Evolutionary conservation across 2,888 invertebrate genomes (phyloP), one percentile per base, ranked within the genome.

Genomic region (Drosophila prostipennis): DNA sequence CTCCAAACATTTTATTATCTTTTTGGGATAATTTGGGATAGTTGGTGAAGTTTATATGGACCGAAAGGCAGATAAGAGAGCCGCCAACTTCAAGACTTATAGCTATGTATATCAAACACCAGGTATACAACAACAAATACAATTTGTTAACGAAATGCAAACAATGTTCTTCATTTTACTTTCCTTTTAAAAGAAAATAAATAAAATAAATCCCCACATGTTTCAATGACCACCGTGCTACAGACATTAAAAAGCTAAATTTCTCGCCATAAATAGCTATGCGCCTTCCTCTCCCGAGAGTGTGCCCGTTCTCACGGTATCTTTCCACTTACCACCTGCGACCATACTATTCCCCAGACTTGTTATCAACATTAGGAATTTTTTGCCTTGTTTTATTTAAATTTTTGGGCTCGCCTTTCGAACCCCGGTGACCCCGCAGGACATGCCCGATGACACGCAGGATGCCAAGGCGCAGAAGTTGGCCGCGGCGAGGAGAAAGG

Each of bases 401-500:
- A 43, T 39, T 43, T 54, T 23, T 23, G 43, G 60, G 59, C 32
- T 14, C 16, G n/a, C 46, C 36, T 48, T 61, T 19, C 32, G 37
- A 56, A 34, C 29, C 29, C 43, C 40, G 40, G 14, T n/a, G 32
- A 55, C 45, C 46, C 43, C 13, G 39, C 54, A 65, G 74, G 77
- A 65, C 74, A 91, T 91, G 91, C 89, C 89, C 8, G 90, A 91
- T 64, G 90, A 91, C 56, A 74, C 88, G 23, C 89, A 89, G 26
- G 90, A 91, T 76, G 86, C 64, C 52, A 91, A 92, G 69, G 90
- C 91, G 5, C 89, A 91, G 59, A 92, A 92, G 59, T 69, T 92
- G 71, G 92, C 92, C 16, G 91, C 92, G 7, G 92, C 92, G 6
- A 83, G 90, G 23, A 91, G 90, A 77, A 92, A 91, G 91, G 92